Evolutionary conservation across 2,113 vertebrate genomes (phyloP).

Genomic region (Xenotilapia longispinis): DNA sequence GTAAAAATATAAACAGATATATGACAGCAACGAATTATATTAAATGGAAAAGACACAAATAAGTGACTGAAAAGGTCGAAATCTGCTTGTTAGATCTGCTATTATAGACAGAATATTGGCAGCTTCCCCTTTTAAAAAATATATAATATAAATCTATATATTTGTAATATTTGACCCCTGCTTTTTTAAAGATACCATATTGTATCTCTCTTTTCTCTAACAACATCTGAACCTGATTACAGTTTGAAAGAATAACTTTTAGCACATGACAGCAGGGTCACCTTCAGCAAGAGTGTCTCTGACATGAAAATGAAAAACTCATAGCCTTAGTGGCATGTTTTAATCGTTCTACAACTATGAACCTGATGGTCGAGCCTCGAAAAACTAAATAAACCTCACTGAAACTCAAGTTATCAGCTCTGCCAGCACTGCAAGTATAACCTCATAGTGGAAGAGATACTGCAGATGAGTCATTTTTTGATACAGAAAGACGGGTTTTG

Average conservation of each 20-base stretch:
- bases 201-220: background rate
- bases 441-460: background rate
- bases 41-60: background rate
- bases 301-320: background rate
- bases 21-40: background rate
- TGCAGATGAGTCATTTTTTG: background rate
- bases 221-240: background rate
- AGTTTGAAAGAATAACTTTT: background rate
- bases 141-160: background rate
- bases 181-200: background rate
- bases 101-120: background rate
- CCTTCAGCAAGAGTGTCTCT: background rate
- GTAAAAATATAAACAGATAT: background rate
- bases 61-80: background rate
- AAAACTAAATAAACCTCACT: background rate
- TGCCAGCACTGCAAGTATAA: background rate
- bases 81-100: background rate
- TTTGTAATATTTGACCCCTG: background rate
- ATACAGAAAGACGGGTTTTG: background rate
- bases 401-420: background rate
- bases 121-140: background rate
- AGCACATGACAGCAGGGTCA: background rate
- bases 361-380: rapidly evolving
- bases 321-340: rapidly evolving
- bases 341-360: background rate